Evolutionary conservation across 2,888 invertebrate genomes (phyloP).

Genomic region (Melieria crassipennis): DNA sequence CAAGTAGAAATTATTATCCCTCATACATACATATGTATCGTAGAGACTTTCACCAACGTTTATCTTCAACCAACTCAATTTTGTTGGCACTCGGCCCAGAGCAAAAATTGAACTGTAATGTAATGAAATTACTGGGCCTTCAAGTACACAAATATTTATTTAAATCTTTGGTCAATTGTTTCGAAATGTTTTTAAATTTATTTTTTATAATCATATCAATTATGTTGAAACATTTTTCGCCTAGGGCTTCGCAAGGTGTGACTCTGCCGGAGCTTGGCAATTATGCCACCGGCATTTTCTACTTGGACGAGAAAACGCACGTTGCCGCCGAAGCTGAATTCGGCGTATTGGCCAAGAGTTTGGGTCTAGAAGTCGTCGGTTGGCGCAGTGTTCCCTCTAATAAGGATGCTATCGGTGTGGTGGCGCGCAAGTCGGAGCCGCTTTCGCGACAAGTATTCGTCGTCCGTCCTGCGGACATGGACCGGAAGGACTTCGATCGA

Average conservation of each 20-base stretch:
- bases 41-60: too few relatives aligned
- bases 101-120: too few relatives aligned
- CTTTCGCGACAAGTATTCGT: slow-evolving; percentile 95
- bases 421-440: slow-evolving; percentile 95
- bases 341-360: slow-evolving; percentile 79
- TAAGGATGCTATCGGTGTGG: slow-evolving; percentile 85
- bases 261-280: slow-evolving; percentile 86
- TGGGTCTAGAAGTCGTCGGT: slow-evolving; percentile 84
- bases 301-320: slow-evolving; percentile 86
- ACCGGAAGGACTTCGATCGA: slow-evolving; percentile 64
- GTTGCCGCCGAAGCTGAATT: slow-evolving; percentile 84
- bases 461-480: slow-evolving; percentile 69
- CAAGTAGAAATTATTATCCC: too few relatives aligned
- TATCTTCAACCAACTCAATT: too few relatives aligned
- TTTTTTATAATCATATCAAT: too few relatives aligned
- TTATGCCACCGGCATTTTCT: slow-evolving; percentile 97
- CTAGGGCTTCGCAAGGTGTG: slow-evolving; percentile 82
- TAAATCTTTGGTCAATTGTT: too few relatives aligned
- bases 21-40: too few relatives aligned
- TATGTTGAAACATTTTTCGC: too few relatives aligned
- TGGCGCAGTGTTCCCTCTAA: slow-evolving; percentile 96
- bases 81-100: too few relatives aligned
- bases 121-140: too few relatives aligned
- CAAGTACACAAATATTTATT: too few relatives aligned
- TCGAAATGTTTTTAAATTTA: too few relatives aligned